Base-by-base conservation (phyloP, 1,140 invertebrate genomes). In the Brachionus koreanus region DNA sequence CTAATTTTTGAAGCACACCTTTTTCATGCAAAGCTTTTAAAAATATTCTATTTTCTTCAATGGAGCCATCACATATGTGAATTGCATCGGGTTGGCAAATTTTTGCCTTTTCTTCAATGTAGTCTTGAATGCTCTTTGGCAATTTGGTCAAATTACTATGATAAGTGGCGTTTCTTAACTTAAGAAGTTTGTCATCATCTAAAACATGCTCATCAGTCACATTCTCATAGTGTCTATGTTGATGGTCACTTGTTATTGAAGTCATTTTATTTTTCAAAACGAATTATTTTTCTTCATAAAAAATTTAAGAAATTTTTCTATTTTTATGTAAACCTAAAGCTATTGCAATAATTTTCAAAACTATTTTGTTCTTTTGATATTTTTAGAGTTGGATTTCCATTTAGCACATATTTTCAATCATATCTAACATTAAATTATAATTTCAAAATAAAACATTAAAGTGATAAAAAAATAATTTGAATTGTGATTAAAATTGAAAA, bases 281-380 rank as follows among this genome's bases (percentile, higher is more conserved):
- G 96, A 98, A 86, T 99, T 97, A 0, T 96, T 99, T 9, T 98
- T 87, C 89, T 99, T 93, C 79, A 99, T 93, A 12, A 97, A 97
- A 98, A 96, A 89, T 99, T 99, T 1, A 95, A 94, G 0, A 99
- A 49, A 49, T 49, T 88, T 0, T 95, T 93, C 0, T 95, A 29
- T 29, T 29, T 3, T 29, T 29, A 29, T 29, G 3, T 29, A 29
- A 29, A 29, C 1, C 3, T 29, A 29, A 29, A 29, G 29, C 3
- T 29, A 29, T 29, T 29, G 1, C 29, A 29, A 29, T 2, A 29
- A 29, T 29, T 29, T 29, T 2, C 1, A 29, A 29, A 29, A 29
- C 29, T 2, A 29, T 29, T 29, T 29, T n/a, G n/a, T n/a, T n/a
- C n/a, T 29, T 29, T 29, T 29, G 1, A 29, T 29, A 29, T 29